phyloP scores from a whole-genome alignment of 1,140 invertebrate species.

The Zaprionus inermis region DNA sequence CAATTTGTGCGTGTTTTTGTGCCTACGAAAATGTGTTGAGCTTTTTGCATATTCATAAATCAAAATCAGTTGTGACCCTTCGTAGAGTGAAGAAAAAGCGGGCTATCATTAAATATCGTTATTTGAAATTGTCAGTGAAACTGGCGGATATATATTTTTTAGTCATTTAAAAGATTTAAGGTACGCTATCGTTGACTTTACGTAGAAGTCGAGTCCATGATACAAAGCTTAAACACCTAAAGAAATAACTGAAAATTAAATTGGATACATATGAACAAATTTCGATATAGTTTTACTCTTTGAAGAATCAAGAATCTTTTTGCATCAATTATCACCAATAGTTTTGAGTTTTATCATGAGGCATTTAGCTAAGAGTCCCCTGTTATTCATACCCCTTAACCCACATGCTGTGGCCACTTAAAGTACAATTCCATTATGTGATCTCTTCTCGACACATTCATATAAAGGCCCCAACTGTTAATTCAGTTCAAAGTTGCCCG shows the following conservation, averaged over 20 bases:
- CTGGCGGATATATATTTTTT: too few species aligned
- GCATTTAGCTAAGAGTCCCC: too few species aligned
- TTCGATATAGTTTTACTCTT: too few species aligned
- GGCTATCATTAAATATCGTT: background rate
- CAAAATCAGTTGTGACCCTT: constrained; percentile 41
- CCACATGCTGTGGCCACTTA: constrained; percentile 9
- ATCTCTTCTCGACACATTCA: constrained; percentile 34
- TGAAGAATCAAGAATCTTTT: too few species aligned
- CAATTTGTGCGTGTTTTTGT: constrained; percentile 8
- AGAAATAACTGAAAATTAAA: too few species aligned
- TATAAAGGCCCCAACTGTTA: constrained; percentile 44
- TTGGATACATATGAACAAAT: too few species aligned
- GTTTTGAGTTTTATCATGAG: too few species aligned
- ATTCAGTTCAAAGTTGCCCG: constrained; percentile 47
- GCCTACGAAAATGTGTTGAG: constrained; percentile 35
- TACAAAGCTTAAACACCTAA: too few species aligned
- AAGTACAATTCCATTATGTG: constrained; percentile 45
- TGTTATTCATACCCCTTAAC: constrained; percentile 33
- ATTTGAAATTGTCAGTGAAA: background rate
- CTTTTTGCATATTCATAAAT: constrained; percentile 40
- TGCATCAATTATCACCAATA: too few species aligned
- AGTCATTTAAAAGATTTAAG: too few species aligned
- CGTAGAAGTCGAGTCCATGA: too few species aligned
- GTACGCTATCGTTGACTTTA: too few species aligned
- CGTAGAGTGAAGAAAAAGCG: background rate